Percentiles rank a stretch among this genome's conserved stretches.
Evolutionary conservation across 2,797 vertebrate genomes (phyloP).

Genomic region (Pachyuromys duprasi): DNA sequence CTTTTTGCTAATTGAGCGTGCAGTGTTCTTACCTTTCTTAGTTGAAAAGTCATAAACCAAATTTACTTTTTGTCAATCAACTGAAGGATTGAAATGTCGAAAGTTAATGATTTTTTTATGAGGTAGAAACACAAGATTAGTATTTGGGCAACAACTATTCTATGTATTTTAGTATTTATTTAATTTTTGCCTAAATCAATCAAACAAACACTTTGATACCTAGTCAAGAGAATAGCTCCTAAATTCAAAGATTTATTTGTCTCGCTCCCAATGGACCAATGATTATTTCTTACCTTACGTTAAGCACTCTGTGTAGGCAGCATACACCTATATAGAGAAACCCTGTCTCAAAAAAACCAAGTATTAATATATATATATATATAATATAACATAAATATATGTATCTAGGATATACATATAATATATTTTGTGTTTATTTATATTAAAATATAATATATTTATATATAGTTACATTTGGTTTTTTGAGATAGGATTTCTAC

Average conservation of each 20-base stretch:
- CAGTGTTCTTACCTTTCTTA: not conserved
- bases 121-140: not conserved
- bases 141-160: not conserved
- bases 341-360: no score
- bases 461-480: no score
- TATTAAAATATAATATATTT: no score
- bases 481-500: no score
- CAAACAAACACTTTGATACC: not conserved
- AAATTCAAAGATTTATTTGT: not conserved
- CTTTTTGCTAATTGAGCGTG: not conserved
- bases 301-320: not conserved
- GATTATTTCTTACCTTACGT: not conserved
- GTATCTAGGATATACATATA: no score
- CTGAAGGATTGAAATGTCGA: not conserved
- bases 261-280: no score
- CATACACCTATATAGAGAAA: no score
- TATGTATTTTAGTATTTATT: not conserved
- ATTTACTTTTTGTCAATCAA: not conserved
- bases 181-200: not conserved
- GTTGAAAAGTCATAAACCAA: not conserved
- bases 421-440: not conserved
- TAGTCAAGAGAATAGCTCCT: not conserved
- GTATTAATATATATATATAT: no score
- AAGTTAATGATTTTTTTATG: not conserved
- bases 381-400: no score